These are phyloP conservation scores for Glaucidium brasilianum DNA, from an alignment of 2,113 vertebrate genomes.

Conservation along the genomic window DNA sequence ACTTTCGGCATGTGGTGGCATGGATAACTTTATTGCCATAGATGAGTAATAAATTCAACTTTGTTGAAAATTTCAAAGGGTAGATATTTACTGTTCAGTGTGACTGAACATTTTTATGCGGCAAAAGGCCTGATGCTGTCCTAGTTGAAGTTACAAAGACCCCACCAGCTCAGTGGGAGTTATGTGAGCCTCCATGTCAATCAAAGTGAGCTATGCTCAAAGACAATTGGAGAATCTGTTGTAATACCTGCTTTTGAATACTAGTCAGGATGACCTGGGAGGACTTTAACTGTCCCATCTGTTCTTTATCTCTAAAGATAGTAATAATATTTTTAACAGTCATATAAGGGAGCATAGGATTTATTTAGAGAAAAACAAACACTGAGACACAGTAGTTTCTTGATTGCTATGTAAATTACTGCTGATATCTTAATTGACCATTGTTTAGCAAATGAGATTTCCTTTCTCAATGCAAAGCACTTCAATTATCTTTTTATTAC, in stretches of 20 bases:
- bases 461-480: neutral
- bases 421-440: neutral
- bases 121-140: neutral
- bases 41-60: neutral
- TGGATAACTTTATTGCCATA: neutral
- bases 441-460: neutral
- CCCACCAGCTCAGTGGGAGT: neutral
- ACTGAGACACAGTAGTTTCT: neutral
- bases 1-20: neutral
- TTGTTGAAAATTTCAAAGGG: neutral
- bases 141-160: neutral
- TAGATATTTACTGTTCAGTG: neutral
- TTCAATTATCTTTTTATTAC: neutral
- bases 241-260: neutral
- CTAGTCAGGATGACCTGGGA: neutral
- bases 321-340: neutral
- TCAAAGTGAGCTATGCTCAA: neutral
- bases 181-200: neutral
- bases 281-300: neutral
- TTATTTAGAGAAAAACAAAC: neutral
- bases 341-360: neutral
- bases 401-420: neutral
- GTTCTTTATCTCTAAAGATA: neutral
- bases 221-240: neutral
- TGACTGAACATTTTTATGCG: neutral